Percentiles rank a stretch among this genome's conserved stretches.
Conservation (phyloP, 2,888 invertebrate genomes). For the Ditula angustiorana region DNA sequence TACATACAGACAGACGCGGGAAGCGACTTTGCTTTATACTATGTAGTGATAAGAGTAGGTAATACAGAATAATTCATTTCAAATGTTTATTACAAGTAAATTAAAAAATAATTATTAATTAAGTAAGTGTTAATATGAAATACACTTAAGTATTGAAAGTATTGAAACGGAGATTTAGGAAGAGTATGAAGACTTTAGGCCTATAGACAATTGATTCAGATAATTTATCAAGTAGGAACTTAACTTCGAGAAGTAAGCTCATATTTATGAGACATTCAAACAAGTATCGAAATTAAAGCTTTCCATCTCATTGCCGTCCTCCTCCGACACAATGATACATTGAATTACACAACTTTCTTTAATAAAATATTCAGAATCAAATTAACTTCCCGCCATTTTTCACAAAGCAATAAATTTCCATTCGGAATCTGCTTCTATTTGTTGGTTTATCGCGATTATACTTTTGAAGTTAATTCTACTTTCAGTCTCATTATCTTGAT, state of each 20-base stretch:
- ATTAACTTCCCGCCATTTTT: constrained; percentile 25
- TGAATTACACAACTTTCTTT: constrained; percentile 48
- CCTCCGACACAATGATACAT: constrained; percentile 48
- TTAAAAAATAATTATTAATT: too few relatives aligned
- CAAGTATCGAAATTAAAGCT: constrained; percentile 1
- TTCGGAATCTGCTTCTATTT: constrained; percentile 8
- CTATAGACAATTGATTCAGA: too few relatives aligned
- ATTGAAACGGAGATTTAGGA: too few relatives aligned
- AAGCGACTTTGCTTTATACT: too few relatives aligned
- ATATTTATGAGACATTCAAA: neutral
- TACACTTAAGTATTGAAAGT: too few relatives aligned
- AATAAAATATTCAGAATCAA: constrained; percentile 41
- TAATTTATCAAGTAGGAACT: too few relatives aligned
- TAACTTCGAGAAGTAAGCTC: neutral
- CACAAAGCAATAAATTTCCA: constrained; percentile 17
- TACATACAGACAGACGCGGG: too few relatives aligned
- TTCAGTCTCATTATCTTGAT: constrained; percentile 5
- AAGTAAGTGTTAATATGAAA: too few relatives aligned
- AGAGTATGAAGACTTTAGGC: too few relatives aligned
- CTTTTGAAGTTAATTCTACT: constrained; percentile 2
- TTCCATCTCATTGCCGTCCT: constrained; percentile 45
- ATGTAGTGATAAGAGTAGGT: too few relatives aligned
- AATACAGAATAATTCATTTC: too few relatives aligned
- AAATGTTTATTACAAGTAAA: too few relatives aligned
- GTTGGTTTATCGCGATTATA: constrained; percentile 10